phyloP scores from a whole-genome alignment of 2,113 vertebrate genomes.

The Hippopotamus amphibius region DNA sequence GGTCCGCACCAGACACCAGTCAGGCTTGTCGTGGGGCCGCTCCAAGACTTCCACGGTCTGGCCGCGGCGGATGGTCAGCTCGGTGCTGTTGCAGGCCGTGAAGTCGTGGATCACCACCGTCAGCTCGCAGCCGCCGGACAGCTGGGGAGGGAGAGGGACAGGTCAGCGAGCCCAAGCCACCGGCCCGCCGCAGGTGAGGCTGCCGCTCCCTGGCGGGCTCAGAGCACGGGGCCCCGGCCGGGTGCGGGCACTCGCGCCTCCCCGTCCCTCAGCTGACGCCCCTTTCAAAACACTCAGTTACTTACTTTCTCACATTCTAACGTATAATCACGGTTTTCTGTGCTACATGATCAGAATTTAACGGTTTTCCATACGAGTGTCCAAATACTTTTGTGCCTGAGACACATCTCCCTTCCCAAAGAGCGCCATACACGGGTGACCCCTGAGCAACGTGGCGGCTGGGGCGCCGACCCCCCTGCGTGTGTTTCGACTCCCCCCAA shows the following conservation, averaged over 20 bases:
- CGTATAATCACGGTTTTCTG: fast-evolving
- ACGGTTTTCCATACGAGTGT: neutral
- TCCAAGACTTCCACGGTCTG: conserved; percentile 99
- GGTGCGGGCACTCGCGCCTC: fast-evolving
- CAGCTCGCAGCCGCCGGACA: conserved; percentile 98
- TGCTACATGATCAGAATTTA: neutral
- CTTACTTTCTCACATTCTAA: too few species aligned
- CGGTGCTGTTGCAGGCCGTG: conserved; percentile 96
- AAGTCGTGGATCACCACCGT: conserved; percentile 99
- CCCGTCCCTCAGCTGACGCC: fast-evolving
- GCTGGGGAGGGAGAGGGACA: conserved; percentile 84
- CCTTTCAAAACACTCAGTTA: neutral
- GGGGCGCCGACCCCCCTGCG: fast-evolving
- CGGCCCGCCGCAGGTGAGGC: fast-evolving
- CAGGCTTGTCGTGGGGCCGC: conserved; percentile 96
- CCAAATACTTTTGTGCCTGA: neutral
- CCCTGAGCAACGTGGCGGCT: fast-evolving
- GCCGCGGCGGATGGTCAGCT: conserved; percentile 96
- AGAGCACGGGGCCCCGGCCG: fast-evolving
- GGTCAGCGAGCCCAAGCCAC: conserved; percentile 14
- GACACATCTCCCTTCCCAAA: neutral
- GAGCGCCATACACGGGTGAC: neutral
- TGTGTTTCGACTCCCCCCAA: neutral
- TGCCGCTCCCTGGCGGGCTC: fast-evolving
- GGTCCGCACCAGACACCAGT: conserved; percentile 98